phyloP scores from a whole-genome alignment of 1,140 invertebrate genomes.

The Harpegnathos saltator region DNA sequence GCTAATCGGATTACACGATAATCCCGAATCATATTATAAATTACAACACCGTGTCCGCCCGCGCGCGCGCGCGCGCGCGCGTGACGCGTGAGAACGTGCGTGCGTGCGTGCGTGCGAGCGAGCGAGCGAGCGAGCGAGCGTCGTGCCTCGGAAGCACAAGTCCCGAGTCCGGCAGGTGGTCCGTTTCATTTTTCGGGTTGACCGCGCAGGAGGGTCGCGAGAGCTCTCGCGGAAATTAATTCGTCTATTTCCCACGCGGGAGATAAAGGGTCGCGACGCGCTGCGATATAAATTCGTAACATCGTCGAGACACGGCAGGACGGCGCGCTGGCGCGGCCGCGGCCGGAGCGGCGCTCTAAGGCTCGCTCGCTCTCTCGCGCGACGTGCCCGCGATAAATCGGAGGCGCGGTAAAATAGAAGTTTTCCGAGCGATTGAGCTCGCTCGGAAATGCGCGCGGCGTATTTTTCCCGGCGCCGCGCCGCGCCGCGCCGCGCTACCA shows the following conservation, averaged over 20 bases:
- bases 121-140: no score
- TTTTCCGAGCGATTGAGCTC: slow-evolving; percentile 56
- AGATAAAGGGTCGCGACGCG: slow-evolving; percentile 19
- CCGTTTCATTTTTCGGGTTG: no score
- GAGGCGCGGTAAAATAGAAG: slow-evolving; percentile 57
- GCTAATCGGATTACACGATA: background rate
- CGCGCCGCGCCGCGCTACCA: no score
- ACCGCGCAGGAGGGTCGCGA: no score
- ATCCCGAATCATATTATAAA: slow-evolving; percentile 10
- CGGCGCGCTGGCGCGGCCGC: background rate
- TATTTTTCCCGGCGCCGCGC: slow-evolving; percentile 48
- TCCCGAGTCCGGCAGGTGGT: no score
- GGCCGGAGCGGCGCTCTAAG: slow-evolving; percentile 24
- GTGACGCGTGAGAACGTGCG: background rate
- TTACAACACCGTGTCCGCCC: background rate
- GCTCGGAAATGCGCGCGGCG: slow-evolving; percentile 54
- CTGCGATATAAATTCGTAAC: background rate
- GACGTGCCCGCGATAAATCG: slow-evolving; percentile 59
- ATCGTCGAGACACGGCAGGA: slow-evolving; percentile 14
- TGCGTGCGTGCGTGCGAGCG: background rate
- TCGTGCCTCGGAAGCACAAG: background rate
- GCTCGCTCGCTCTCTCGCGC: slow-evolving; percentile 22
- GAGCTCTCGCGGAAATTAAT: slow-evolving; percentile 11
- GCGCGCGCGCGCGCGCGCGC: background rate
- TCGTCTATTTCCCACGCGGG: background rate